These are phyloP conservation scores for Tridacna crocea DNA, from an alignment of 2,888 invertebrate genomes.

Conservation along the genomic window DNA sequence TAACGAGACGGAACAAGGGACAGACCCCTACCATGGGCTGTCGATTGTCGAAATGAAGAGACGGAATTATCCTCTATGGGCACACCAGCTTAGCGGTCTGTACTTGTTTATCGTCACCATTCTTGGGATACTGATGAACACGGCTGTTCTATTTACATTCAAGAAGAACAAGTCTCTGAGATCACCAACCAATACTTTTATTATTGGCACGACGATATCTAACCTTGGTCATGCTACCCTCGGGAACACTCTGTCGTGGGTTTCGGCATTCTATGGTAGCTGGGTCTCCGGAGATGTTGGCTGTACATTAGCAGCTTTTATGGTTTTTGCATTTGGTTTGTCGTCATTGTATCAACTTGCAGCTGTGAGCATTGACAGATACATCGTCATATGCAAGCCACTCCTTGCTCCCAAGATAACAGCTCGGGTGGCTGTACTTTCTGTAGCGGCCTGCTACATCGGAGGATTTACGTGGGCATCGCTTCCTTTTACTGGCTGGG, in stretches of 20 bases:
- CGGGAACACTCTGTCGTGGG: conserved; percentile 53
- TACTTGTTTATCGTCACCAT: conserved; percentile 29
- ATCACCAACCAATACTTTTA: conserved; percentile 73
- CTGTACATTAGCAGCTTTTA: conserved; percentile 70
- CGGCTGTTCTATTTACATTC: conserved; percentile 60
- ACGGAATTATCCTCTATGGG: conserved; percentile 34
- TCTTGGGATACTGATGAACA: conserved; percentile 60
- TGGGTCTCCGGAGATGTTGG: conserved; percentile 57
- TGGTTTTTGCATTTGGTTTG: conserved; percentile 72
- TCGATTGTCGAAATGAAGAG: conserved; percentile 20
- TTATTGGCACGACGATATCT: conserved; percentile 66
- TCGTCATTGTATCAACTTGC: conserved; percentile 71
- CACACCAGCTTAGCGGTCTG: conserved; percentile 27
- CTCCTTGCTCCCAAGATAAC: conserved; percentile 64
- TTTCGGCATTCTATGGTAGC: conserved; percentile 54
- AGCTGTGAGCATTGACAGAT: conserved; percentile 74
- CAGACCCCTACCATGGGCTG: conserved; percentile 10
- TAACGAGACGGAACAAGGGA: background rate
- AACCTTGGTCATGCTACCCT: conserved; percentile 67
- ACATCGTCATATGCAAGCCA: conserved; percentile 74
- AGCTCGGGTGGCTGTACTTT: conserved; percentile 52
- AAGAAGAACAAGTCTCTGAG: conserved; percentile 65
- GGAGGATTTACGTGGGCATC: conserved; percentile 70
- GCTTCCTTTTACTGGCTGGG: conserved; percentile 74
- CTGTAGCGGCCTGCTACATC: conserved; percentile 54